Evolutionary conservation across 2,113 vertebrate species (phyloP).

Genomic region (Carassius auratus): DNA sequence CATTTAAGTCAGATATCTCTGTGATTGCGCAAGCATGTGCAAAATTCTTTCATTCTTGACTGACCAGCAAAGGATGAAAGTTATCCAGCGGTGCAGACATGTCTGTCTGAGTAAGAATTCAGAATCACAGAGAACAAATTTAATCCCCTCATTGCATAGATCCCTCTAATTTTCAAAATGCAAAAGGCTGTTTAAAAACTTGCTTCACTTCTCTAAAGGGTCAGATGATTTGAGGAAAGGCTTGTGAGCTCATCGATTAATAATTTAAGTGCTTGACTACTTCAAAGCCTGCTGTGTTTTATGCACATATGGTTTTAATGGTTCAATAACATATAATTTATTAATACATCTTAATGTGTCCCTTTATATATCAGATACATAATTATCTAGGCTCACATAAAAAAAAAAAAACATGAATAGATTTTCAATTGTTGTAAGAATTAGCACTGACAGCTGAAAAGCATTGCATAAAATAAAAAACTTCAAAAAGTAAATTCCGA

Average conservation of each 20-base stretch:
- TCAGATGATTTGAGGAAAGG: conserved; percentile 72
- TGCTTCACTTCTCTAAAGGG: conserved; percentile 56
- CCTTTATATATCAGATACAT: conserved; percentile 56
- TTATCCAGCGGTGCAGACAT: conserved; percentile 14
- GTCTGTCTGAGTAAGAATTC: conserved; percentile 31
- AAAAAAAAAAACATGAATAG: conserved; percentile 39
- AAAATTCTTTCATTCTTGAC: conserved; percentile 30
- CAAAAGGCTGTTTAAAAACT: conserved; percentile 52
- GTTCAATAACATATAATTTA: conserved; percentile 73
- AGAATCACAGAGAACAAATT: conserved; percentile 43
- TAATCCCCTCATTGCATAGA: conserved; percentile 44
- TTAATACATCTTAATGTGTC: conserved; percentile 75
- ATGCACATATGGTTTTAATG: conserved; percentile 70
- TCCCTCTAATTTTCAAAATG: conserved; percentile 55
- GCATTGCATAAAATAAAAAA: background rate
- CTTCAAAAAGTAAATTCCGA: background rate
- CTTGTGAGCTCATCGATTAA: conserved; percentile 71
- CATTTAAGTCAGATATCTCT: background rate
- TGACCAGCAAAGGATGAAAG: conserved; percentile 24
- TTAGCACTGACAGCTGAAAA: conserved; percentile 10
- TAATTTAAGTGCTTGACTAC: conserved; percentile 71
- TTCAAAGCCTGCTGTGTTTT: conserved; percentile 72
- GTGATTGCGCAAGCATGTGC: background rate
- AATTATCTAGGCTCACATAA: conserved; percentile 59
- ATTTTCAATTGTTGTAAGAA: conserved; percentile 25